Evolutionary conservation across 1,140 invertebrate genomes (phyloP), one percentile per base, ranked within the genome.

Genomic region (Drosophila miranda): DNA sequence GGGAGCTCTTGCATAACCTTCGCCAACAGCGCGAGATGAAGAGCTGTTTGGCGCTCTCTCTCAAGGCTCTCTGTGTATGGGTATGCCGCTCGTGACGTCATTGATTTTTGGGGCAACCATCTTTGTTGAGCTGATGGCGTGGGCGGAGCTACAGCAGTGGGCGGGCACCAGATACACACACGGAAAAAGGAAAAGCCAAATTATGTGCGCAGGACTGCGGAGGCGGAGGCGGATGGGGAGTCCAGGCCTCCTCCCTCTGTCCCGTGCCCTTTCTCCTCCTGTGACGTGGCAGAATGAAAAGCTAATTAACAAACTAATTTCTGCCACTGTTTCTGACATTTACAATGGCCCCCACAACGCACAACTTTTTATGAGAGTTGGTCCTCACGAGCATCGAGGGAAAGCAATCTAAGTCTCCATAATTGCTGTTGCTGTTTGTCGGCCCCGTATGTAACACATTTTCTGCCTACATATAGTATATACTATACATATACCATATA

Each of bases 221-320:
- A 46, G 46, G 3, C 26, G 44, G 21, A 30, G 9, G 41, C 13
- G 19, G 19, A 19, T 19, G 19, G 2, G 19, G 19, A 21, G 14
- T 14, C 54, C 19, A 2, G 19, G 55, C 21, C 59, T 55, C 53
- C 46, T 75, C n/a, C 45, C 14, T 19, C 70, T 76, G 74, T 26
- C 26, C 26, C 26, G 1, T 30, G 2, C 28, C 1, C 28, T 2
- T 2, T 8, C 48, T 76, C 62, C 63, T 59, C 54, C 55, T 30
- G 57, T 58, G 55, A 69, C 62, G 70, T 76, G 81, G 56, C 73
- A 80, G 53, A 69, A 74, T 86, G 82, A 87, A 87, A 87, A 87
- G 82, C 81, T 86, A 86, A 86, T 86, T 86, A 86, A 86, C 82
- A 87, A 86, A 86, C 81, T 87, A 87, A 86, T 86, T 86, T 86